phyloP scores from a whole-genome alignment of 2,113 vertebrate species.

The Aphyosemion australe region DNA sequence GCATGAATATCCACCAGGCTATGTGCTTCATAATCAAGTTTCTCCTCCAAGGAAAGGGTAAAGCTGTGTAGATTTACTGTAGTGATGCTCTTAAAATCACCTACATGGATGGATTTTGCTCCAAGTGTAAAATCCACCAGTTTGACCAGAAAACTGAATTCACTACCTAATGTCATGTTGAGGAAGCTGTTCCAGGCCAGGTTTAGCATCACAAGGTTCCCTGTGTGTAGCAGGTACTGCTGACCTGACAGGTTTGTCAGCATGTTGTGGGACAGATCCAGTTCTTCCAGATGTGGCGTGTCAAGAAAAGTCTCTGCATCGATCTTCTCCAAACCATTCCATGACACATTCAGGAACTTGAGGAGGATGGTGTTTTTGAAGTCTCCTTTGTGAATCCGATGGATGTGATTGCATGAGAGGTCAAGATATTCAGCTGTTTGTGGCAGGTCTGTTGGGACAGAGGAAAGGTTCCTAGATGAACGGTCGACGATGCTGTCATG shows the following conservation, averaged over 20 bases:
- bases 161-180: constrained; percentile 77
- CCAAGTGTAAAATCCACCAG: constrained; percentile 83
- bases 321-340: constrained; percentile 79
- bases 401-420: constrained; percentile 84
- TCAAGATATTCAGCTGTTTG: constrained; percentile 59
- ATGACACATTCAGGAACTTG: constrained; percentile 81
- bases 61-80: constrained; percentile 71
- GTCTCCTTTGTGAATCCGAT: constrained; percentile 69
- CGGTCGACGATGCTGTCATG: constrained; percentile 32
- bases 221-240: constrained; percentile 65
- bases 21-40: constrained; percentile 70
- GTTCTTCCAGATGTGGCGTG: constrained; percentile 76
- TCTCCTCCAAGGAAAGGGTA: constrained; percentile 75
- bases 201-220: constrained; percentile 79
- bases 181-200: constrained; percentile 83
- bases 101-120: constrained; percentile 65
- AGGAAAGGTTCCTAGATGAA: constrained; percentile 68
- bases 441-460: constrained; percentile 64
- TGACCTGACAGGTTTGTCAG: constrained; percentile 72
- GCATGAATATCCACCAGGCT: constrained; percentile 74
- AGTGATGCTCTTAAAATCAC: constrained; percentile 74
- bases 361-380: constrained; percentile 73
- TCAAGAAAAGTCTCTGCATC: constrained; percentile 76
- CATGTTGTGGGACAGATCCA: constrained; percentile 88
- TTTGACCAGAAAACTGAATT: constrained; percentile 74